These are phyloP conservation scores for Galerucella pusilla DNA, from an alignment of 2,888 invertebrate species.

Conservation along the genomic window DNA sequence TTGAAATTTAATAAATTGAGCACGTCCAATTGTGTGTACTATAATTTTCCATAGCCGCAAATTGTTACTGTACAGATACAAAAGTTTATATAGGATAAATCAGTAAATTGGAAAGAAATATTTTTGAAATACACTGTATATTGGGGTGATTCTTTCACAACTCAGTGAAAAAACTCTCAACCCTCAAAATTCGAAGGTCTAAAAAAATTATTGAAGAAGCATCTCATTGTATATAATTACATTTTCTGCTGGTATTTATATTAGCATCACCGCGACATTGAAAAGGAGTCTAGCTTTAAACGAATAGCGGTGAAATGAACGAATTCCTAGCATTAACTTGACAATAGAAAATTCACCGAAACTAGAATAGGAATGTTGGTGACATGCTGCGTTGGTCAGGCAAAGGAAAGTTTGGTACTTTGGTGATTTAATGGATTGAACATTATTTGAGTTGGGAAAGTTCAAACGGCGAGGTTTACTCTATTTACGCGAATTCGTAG, in stretches of 20 bases:
- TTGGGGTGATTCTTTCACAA: no score
- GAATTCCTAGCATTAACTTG: slow-evolving; percentile 17
- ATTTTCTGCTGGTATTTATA: background rate
- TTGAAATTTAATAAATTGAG: background rate
- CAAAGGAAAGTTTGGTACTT: slow-evolving; percentile 5
- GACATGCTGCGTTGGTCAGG: slow-evolving; percentile 13
- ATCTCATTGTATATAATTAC: no score
- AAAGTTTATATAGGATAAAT: background rate
- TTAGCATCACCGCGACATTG: background rate
- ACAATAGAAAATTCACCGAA: slow-evolving; percentile 17
- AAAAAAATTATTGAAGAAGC: no score
- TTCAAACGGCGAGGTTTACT: background rate
- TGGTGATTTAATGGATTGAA: slow-evolving; percentile 16
- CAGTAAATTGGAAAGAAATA: background rate
- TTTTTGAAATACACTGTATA: background rate
- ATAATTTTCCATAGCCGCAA: background rate
- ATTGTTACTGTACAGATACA: background rate
- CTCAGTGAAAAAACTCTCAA: no score
- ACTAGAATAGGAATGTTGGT: slow-evolving; percentile 8
- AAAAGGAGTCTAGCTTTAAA: background rate
- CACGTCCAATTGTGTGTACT: background rate
- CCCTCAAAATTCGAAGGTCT: no score
- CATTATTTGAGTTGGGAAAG: slow-evolving; percentile 12
- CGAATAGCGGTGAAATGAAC: background rate
- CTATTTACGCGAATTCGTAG: background rate